Evolutionary conservation across 2,888 invertebrate genomes (phyloP).

Genomic region (Ypsolopha scabrella): DNA sequence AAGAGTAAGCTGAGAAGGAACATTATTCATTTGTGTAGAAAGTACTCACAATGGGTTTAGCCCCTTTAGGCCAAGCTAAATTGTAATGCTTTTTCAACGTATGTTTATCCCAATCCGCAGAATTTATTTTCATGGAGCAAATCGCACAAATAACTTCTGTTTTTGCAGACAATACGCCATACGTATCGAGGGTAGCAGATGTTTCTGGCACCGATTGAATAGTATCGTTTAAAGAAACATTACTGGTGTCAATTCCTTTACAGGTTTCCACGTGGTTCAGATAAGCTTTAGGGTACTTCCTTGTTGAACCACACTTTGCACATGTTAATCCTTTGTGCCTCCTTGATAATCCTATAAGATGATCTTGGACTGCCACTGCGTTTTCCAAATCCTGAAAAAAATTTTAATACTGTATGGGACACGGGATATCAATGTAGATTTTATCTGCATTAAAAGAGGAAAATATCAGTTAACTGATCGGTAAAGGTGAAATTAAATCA

Average conservation of each 20-base stretch:
- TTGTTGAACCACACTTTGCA: conserved; percentile 22
- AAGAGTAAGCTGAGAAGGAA: too few relatives aligned
- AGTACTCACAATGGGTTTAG: conserved; percentile 35
- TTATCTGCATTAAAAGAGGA: too few relatives aligned
- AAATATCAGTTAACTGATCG: too few relatives aligned
- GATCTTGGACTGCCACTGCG: conserved; percentile 13
- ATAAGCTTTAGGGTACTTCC: conserved; percentile 11
- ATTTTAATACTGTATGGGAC: conserved; percentile 2
- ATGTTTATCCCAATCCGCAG: conserved; percentile 28
- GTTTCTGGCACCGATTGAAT: too few relatives aligned
- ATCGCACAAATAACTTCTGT: conserved; percentile 24
- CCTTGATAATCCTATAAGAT: conserved; percentile 22
- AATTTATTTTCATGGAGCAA: conserved; percentile 23
- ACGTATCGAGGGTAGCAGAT: too few relatives aligned
- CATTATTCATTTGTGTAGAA: too few relatives aligned
- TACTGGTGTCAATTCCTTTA: not conserved
- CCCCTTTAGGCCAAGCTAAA: conserved; percentile 39
- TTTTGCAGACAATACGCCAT: not conserved
- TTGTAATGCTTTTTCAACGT: conserved; percentile 41
- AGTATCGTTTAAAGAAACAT: not conserved
- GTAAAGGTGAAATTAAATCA: too few relatives aligned
- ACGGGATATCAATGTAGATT: too few relatives aligned
- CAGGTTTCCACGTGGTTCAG: conserved; percentile 11
- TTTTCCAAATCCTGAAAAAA: conserved; percentile 27
- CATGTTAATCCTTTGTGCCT: conserved; percentile 19